These are phyloP conservation scores for Scolopax bukidnonensis DNA, from an alignment of 2,797 vertebrate species.

Conservation along the genomic window DNA sequence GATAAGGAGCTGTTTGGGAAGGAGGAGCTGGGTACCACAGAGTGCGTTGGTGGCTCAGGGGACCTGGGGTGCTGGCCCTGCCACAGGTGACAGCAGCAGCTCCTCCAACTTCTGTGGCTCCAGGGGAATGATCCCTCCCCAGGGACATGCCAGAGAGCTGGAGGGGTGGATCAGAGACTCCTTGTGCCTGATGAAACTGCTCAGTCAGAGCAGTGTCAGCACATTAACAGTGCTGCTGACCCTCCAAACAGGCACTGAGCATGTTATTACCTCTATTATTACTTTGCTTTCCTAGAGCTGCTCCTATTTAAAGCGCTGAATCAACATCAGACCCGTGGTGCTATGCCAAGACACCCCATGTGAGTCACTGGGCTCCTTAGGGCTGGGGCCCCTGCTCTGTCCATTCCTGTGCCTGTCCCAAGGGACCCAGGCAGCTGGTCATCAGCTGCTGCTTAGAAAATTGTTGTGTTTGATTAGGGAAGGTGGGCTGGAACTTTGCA, in stretches of 20 bases:
- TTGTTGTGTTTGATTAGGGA: background rate
- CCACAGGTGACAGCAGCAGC: background rate
- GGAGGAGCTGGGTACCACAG: accelerated
- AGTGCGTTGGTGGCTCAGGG: background rate
- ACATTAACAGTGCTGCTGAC: background rate
- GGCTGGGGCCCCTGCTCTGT: background rate
- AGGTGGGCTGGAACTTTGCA: background rate
- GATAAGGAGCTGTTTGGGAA: background rate
- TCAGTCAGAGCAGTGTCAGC: background rate
- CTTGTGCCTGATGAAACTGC: background rate
- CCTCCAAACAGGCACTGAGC: background rate
- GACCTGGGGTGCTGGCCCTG: background rate
- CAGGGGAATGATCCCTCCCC: background rate
- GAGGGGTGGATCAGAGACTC: background rate
- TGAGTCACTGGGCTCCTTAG: background rate
- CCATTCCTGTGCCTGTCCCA: accelerated
- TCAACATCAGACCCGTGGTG: background rate
- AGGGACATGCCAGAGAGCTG: background rate
- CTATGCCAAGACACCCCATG: background rate
- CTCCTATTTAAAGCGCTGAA: background rate
- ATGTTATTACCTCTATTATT: background rate
- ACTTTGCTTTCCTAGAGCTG: background rate
- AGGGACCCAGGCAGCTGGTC: background rate
- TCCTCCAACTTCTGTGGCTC: background rate
- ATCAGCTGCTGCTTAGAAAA: background rate